These are phyloP conservation scores for Tauraco hartlaubi DNA, from an alignment of 2,797 vertebrate species.

Conservation along the genomic window DNA sequence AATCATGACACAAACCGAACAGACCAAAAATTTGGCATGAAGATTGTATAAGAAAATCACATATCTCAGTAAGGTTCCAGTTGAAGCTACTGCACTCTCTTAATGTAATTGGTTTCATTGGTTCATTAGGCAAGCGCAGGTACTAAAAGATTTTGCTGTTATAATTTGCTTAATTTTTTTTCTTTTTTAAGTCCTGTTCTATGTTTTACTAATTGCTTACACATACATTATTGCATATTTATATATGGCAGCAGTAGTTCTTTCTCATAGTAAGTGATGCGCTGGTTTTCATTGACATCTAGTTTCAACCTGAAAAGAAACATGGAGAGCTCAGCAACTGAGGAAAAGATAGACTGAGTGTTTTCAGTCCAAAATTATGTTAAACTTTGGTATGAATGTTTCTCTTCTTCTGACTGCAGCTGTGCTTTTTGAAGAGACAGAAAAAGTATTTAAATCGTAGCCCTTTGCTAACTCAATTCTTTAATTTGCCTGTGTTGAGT, in stretches of 20 bases:
- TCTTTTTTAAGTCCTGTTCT: not conserved
- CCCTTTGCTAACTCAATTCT: not conserved
- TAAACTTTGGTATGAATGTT: not conserved
- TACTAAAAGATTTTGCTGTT: not conserved
- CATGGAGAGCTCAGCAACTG: fast-evolving
- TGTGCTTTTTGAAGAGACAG: not conserved
- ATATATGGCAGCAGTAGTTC: not conserved
- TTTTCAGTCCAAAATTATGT: not conserved
- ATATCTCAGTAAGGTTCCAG: not conserved
- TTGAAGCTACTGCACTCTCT: not conserved
- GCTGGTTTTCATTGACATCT: not conserved
- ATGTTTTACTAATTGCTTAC: not conserved
- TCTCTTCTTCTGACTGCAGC: not conserved
- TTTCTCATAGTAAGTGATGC: not conserved
- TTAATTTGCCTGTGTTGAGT: not conserved
- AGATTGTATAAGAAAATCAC: not conserved
- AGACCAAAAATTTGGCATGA: not conserved
- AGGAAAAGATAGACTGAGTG: not conserved
- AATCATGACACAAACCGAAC: not conserved
- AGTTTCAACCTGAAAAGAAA: not conserved
- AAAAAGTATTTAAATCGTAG: not conserved
- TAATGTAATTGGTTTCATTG: not conserved
- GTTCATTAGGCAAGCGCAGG: fast-evolving
- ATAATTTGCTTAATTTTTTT: not conserved
- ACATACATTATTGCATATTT: not conserved